Evolutionary conservation across 1,140 invertebrate genomes (phyloP).

Genomic region (Sipha flava): DNA sequence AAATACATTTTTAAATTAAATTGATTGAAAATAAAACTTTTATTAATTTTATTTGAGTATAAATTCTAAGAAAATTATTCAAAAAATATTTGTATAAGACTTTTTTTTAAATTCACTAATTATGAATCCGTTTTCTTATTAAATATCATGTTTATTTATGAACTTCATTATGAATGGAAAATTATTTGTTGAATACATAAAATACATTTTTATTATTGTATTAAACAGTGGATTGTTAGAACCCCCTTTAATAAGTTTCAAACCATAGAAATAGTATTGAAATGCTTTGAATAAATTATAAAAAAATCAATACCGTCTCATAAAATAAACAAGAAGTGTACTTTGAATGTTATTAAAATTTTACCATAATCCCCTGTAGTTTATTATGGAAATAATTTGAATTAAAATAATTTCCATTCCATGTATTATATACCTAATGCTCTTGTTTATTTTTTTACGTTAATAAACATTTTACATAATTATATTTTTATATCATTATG

Average conservation of each 20-base stretch:
- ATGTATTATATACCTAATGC: neutral
- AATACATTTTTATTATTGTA: neutral
- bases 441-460: neutral
- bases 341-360: slow-evolving; percentile 20
- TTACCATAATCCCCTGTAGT: slow-evolving; percentile 10
- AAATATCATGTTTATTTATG: slow-evolving; percentile 10
- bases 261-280: slow-evolving; percentile 5
- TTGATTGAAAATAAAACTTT: neutral
- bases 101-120: neutral
- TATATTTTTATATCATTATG: neutral
- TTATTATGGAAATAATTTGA: slow-evolving; percentile 12
- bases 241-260: neutral
- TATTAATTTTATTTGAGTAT: neutral
- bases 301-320: slow-evolving; percentile 22
- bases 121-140: neutral
- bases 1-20: neutral
- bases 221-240: neutral
- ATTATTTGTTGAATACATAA: neutral
- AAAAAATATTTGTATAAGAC: neutral
- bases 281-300: slow-evolving; percentile 17
- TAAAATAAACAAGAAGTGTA: slow-evolving; percentile 18
- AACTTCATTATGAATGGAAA: slow-evolving; percentile 10
- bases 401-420: neutral
- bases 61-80: neutral
- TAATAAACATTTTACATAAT: neutral